Evolutionary conservation across 2,888 invertebrate species (phyloP).

Genomic region (Monopis laevigella): DNA sequence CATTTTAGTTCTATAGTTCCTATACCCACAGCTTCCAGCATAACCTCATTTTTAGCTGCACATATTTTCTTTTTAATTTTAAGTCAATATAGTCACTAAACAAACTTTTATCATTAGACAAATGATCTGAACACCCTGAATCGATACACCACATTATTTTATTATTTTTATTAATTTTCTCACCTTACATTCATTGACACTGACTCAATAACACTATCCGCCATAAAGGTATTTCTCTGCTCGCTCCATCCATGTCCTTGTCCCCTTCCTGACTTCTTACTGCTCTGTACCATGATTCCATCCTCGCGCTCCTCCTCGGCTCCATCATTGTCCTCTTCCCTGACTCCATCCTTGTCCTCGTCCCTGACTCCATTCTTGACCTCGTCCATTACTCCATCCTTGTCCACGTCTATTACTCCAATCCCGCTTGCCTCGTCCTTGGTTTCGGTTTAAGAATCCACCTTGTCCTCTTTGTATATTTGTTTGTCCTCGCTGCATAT

Average conservation of each 20-base stretch:
- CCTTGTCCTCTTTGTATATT: background rate
- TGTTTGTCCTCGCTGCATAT: background rate
- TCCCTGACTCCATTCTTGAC: background rate
- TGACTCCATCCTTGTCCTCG: background rate
- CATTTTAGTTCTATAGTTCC: background rate
- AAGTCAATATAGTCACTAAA: constrained; percentile 9
- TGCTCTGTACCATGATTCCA: background rate
- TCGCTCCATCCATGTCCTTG: background rate
- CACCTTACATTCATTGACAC: no score
- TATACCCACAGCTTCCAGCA: constrained; percentile 7
- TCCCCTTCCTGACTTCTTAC: no score
- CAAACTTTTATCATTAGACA: constrained; percentile 9
- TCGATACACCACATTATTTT: constrained; percentile 5
- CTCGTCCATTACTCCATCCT: background rate
- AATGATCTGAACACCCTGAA: constrained; percentile 15
- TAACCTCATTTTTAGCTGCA: constrained; percentile 6
- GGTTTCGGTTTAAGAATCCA: no score
- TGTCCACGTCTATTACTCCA: background rate
- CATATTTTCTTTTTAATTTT: background rate
- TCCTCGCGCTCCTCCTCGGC: background rate
- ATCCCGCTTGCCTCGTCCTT: no score
- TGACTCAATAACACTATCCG: background rate
- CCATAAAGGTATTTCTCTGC: background rate
- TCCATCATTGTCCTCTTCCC: background rate
- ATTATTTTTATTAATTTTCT: background rate